Percentiles rank a stretch among this genome's conserved stretches.
Conservation (phyloP, 2,113 vertebrate species). For the Anarhynchus alexandrinus region DNA sequence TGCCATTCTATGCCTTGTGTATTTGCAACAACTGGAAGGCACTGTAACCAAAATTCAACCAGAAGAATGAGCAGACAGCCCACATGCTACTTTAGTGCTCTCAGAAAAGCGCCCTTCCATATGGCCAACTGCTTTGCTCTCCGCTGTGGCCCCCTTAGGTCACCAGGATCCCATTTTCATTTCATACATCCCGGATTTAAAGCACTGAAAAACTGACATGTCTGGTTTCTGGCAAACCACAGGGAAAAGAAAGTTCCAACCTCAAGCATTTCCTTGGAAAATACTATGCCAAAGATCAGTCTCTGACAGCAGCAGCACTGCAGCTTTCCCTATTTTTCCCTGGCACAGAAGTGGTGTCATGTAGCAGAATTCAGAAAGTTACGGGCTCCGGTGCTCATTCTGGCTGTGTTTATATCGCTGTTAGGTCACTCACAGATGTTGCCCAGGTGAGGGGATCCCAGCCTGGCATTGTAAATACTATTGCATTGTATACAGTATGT, state of each 20-base stretch:
- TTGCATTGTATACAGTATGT: not conserved
- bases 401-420: not conserved
- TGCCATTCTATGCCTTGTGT: not conserved
- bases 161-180: not conserved
- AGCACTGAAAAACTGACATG: not conserved
- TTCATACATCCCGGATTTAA: not conserved
- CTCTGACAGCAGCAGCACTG: not conserved
- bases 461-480: too few species aligned
- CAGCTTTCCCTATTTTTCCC: not conserved
- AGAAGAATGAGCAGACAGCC: not conserved
- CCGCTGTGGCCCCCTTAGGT: not conserved
- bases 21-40: not conserved
- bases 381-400: not conserved
- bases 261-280: slow-evolving; percentile 40
- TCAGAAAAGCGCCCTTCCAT: not conserved
- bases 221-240: slow-evolving; percentile 11
- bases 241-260: not conserved
- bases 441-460: rapidly evolving
- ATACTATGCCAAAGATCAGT: not conserved
- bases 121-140: not conserved
- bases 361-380: not conserved
- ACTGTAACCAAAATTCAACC: not conserved
- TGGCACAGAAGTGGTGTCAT: not conserved
- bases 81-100: not conserved
- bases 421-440: not conserved